Percentiles rank a stretch among this genome's conserved stretches.
Conservation (phyloP, 1,140 invertebrate species). For the Aphelenchoides avenae region DNA sequence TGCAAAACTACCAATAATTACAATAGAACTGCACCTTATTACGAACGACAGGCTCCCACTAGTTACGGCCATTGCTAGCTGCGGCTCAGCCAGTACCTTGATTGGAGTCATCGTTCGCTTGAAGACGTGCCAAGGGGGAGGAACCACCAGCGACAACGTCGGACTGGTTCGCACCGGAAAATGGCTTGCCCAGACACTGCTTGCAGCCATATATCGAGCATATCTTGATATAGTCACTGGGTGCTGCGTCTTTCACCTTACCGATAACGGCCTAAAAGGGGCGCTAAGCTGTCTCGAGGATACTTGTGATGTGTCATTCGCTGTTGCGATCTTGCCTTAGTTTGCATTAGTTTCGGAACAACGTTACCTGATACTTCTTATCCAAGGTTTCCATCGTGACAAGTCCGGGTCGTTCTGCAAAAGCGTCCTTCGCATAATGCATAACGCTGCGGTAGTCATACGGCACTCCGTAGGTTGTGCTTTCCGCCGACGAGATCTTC, state of each 20-base stretch:
- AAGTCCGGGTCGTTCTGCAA: conserved; percentile 29
- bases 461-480: conserved; percentile 45
- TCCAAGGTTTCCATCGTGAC: conserved; percentile 44
- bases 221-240: conserved; percentile 50
- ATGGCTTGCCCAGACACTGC: conserved; percentile 40
- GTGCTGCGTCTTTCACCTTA: conserved; percentile 44
- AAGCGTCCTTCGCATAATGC: conserved; percentile 52
- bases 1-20: conserved; percentile 4
- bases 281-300: conserved; percentile 3
- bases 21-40: background rate
- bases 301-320: conserved; percentile 7
- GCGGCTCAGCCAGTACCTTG: background rate
- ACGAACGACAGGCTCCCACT: background rate
- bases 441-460: conserved; percentile 55
- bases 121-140: too few relatives aligned
- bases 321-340: conserved; percentile 5
- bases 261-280: conserved; percentile 52
- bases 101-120: background rate
- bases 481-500: conserved; percentile 42
- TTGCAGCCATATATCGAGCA: conserved; percentile 46
- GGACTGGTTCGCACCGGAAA: conserved; percentile 3
- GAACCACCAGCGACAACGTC: too few relatives aligned
- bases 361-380: conserved; percentile 41
- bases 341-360: background rate
- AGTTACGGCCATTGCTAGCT: background rate